Evolutionary conservation across 2,113 vertebrate species (phyloP).

Genomic region (Amblyornis subalaris): DNA sequence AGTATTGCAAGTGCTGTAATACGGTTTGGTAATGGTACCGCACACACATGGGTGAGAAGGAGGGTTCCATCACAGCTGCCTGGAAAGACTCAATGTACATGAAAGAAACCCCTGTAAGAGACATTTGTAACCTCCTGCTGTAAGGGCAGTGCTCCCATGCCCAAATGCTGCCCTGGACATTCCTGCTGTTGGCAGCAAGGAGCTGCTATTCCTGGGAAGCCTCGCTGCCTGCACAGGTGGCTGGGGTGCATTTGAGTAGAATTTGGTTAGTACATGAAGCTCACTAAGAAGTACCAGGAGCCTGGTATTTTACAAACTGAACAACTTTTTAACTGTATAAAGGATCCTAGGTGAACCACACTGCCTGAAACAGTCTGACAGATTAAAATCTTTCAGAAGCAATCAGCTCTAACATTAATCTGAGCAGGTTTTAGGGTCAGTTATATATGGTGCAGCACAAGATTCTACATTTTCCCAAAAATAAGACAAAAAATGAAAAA

Average conservation of each 20-base stretch:
- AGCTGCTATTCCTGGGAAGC: background rate
- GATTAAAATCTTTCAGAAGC: background rate
- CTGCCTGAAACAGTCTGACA: background rate
- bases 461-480: background rate
- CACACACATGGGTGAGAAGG: background rate
- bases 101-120: background rate
- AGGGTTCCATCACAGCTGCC: background rate
- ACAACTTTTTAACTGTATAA: background rate
- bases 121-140: background rate
- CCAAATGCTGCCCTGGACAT: rapidly evolving
- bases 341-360: background rate
- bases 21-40: background rate
- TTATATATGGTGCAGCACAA: background rate
- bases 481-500: background rate
- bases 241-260: background rate
- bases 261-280: background rate
- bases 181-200: background rate
- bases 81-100: background rate
- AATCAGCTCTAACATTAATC: background rate
- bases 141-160: background rate
- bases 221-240: background rate
- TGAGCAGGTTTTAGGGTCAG: background rate
- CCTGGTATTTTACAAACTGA: background rate
- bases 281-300: background rate
- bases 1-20: background rate